phyloP scores from a whole-genome alignment of 2,888 invertebrate genomes.

The Hypomecis punctinalis region DNA sequence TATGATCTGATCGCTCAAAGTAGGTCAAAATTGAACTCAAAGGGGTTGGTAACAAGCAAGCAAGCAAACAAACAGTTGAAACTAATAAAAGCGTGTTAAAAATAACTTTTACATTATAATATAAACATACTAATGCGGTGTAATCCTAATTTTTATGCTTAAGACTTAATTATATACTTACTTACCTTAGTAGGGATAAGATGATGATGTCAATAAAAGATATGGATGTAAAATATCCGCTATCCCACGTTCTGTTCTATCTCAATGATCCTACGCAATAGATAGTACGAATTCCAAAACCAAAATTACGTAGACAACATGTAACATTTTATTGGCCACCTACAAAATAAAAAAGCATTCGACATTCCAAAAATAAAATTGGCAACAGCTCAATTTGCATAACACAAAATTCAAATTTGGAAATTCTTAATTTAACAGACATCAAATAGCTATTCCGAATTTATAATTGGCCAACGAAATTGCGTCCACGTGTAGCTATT shows the following conservation, averaged over 20 bases:
- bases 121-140: too few species aligned
- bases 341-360: constrained; percentile 5
- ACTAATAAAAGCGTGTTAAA: too few species aligned
- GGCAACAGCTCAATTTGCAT: constrained; percentile 5
- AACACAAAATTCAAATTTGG: constrained; percentile 27
- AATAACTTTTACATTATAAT: too few species aligned
- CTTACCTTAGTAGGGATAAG: too few species aligned
- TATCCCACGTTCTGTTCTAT: not conserved
- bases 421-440: constrained; percentile 5
- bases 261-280: not conserved
- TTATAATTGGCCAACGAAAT: constrained; percentile 5
- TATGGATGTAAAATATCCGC: not conserved
- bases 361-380: constrained; percentile 16
- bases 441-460: constrained; percentile 2
- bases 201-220: too few species aligned
- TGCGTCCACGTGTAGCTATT: constrained; percentile 53
- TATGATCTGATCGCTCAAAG: too few species aligned
- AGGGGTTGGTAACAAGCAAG: too few species aligned
- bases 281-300: constrained; percentile 7
- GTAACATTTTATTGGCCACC: not conserved
- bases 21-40: too few species aligned
- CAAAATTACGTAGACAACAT: constrained; percentile 12
- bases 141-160: too few species aligned
- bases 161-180: too few species aligned
- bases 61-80: too few species aligned